Evolutionary conservation across 2,888 invertebrate genomes (phyloP).

Genomic region (Tetanocera ferruginea): DNA sequence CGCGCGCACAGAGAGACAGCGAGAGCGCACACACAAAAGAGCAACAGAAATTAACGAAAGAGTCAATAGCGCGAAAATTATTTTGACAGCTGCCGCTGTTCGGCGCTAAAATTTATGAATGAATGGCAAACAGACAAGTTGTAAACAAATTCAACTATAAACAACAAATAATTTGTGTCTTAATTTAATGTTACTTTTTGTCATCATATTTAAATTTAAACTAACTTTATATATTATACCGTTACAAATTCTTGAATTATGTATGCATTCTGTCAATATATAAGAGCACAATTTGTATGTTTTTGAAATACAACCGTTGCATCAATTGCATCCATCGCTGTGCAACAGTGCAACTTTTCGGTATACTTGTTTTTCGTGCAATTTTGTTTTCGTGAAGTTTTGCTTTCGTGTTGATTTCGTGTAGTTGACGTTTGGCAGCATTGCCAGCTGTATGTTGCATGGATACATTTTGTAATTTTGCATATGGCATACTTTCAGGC

Average conservation of each 20-base stretch:
- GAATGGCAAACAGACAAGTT: neutral
- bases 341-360: too few relatives aligned
- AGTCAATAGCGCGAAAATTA: neutral
- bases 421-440: neutral
- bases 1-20: slow-evolving; percentile 1
- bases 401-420: neutral
- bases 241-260: too few relatives aligned
- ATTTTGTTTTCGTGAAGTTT: neutral
- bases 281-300: too few relatives aligned
- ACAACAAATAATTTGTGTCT: neutral
- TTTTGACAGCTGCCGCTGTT: neutral
- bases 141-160: neutral
- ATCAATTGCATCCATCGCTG: too few relatives aligned
- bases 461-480: too few relatives aligned
- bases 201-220: too few relatives aligned
- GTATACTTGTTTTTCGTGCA: too few relatives aligned
- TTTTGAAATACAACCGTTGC: too few relatives aligned
- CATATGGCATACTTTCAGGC: too few relatives aligned
- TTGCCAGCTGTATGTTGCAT: neutral
- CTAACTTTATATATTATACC: too few relatives aligned
- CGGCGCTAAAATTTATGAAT: neutral
- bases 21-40: neutral
- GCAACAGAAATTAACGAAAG: neutral
- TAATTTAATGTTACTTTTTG: too few relatives aligned
- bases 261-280: too few relatives aligned